Conservation (phyloP, 2,888 invertebrate genomes). For the Cryptophagus acutangulus region DNA sequence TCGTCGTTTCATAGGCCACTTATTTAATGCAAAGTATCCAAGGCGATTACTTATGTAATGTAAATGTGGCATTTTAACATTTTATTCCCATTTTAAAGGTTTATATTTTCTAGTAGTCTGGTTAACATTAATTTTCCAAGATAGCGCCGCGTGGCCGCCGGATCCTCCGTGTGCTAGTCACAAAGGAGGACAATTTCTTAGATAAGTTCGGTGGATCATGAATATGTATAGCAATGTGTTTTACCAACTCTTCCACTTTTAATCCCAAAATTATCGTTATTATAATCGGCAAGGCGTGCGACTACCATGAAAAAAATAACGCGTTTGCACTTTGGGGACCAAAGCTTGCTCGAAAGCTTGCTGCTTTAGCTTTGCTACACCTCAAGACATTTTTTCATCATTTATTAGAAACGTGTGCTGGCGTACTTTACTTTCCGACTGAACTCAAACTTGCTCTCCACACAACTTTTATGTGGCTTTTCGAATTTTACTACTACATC, state of each 20-base stretch:
- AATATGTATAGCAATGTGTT: conserved; percentile 40
- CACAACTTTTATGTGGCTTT: conserved; percentile 1
- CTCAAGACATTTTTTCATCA: conserved; percentile 15
- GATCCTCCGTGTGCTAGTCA: conserved; percentile 30
- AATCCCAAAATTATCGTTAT: conserved; percentile 39
- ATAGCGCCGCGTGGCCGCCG: conserved; percentile 29
- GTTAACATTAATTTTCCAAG: conserved; percentile 39
- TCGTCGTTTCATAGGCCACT: conserved; percentile 13
- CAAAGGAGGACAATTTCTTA: conserved; percentile 37
- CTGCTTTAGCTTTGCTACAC: too few relatives aligned
- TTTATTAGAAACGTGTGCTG: too few relatives aligned
- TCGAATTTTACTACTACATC: too few relatives aligned
- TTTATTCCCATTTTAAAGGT: conserved; percentile 43
- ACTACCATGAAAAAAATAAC: conserved; percentile 21
- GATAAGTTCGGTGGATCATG: conserved; percentile 36
- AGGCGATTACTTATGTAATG: conserved; percentile 36
- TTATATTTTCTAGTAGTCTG: conserved; percentile 41
- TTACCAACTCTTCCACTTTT: conserved; percentile 31
- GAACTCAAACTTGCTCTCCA: not conserved
- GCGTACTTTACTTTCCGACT: too few relatives aligned
- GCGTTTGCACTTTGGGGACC: too few relatives aligned
- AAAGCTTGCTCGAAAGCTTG: too few relatives aligned
- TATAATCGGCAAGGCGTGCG: conserved; percentile 28
- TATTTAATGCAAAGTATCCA: conserved; percentile 30
- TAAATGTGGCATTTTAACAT: conserved; percentile 39